These are phyloP conservation scores for Rhimphoctona megacephalus DNA, from an alignment of 2,888 invertebrate genomes.

Conservation along the genomic window DNA sequence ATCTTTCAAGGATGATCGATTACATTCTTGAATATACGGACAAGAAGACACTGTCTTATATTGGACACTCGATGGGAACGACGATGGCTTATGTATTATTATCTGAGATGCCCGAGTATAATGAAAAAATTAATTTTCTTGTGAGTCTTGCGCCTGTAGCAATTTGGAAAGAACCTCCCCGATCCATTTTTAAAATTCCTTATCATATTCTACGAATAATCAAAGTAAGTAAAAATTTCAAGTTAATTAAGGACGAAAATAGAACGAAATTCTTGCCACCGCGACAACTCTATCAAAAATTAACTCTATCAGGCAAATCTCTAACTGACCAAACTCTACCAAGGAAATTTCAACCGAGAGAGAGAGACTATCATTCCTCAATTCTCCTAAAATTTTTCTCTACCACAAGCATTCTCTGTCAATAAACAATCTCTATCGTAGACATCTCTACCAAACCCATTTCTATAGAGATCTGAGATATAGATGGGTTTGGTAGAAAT, in stretches of 20 bases:
- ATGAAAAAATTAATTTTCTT: constrained; percentile 87
- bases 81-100: constrained; percentile 89
- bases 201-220: neutral
- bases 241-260: neutral
- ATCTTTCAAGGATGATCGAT: constrained; percentile 93
- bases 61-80: constrained; percentile 96
- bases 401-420: too few relatives aligned
- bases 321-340: too few relatives aligned
- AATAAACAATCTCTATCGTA: too few relatives aligned
- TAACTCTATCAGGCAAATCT: too few relatives aligned
- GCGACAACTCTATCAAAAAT: too few relatives aligned
- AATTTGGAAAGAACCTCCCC: constrained; percentile 47
- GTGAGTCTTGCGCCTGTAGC: constrained; percentile 79
- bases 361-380: too few relatives aligned
- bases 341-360: too few relatives aligned
- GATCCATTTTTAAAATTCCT: neutral
- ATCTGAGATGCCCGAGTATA: constrained; percentile 88
- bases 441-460: too few relatives aligned
- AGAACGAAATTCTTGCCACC: neutral
- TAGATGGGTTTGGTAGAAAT: too few relatives aligned
- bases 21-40: constrained; percentile 87
- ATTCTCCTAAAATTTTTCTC: too few relatives aligned
- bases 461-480: too few relatives aligned
- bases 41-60: constrained; percentile 88
- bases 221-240: neutral